Evolutionary conservation across 2,113 vertebrate species (phyloP).

Genomic region (Serinus canaria): DNA sequence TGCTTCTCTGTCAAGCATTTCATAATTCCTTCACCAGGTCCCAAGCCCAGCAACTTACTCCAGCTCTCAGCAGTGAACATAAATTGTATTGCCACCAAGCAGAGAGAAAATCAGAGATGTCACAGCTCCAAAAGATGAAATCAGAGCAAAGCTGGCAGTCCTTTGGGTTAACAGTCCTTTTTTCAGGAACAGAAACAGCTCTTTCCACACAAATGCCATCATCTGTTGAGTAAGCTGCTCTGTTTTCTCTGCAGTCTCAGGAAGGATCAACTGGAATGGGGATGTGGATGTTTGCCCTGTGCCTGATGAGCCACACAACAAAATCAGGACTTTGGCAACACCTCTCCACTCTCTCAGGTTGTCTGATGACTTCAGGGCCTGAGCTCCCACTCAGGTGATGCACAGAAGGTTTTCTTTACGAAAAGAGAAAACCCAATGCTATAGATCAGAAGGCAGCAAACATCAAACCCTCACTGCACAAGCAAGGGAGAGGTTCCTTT

Average conservation of each 20-base stretch:
- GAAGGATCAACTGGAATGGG: background rate
- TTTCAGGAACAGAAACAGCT: background rate
- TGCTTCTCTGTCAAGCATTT: background rate
- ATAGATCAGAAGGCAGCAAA: background rate
- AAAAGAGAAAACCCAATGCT: background rate
- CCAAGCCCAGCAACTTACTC: background rate
- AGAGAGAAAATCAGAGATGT: background rate
- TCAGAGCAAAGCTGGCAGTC: background rate
- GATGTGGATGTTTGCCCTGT: background rate
- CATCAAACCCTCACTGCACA: background rate
- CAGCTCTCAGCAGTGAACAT: background rate
- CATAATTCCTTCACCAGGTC: background rate
- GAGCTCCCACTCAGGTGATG: background rate
- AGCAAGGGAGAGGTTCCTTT: background rate
- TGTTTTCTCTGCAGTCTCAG: background rate
- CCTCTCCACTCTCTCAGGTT: background rate
- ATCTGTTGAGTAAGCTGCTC: slow-evolving; percentile 31
- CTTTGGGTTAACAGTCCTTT: background rate
- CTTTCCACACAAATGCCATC: slow-evolving; percentile 22
- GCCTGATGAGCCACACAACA: background rate
- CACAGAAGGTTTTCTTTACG: background rate
- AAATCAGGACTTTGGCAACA: background rate
- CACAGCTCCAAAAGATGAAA: slow-evolving; percentile 1
- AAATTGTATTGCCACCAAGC: background rate
- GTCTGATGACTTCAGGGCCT: background rate